phyloP scores from a whole-genome alignment of 2,888 invertebrate species.

The Carabus problematicus region DNA sequence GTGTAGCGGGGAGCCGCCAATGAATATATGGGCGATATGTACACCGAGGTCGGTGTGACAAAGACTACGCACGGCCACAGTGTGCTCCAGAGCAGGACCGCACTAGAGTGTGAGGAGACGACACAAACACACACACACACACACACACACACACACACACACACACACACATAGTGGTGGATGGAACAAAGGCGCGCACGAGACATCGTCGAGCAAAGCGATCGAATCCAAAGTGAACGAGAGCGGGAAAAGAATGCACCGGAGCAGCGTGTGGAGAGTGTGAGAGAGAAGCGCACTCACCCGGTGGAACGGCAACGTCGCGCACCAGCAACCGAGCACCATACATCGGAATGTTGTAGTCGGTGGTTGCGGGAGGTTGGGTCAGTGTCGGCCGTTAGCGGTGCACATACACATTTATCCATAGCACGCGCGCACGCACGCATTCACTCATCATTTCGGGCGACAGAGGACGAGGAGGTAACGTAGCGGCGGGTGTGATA shows the following conservation, averaged over 20 bases:
- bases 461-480: no score
- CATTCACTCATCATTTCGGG: constrained; percentile 11
- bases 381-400: constrained; percentile 37
- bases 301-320: constrained; percentile 29
- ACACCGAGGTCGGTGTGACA: constrained; percentile 32
- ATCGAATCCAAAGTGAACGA: constrained; percentile 56
- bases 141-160: no score
- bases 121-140: no score
- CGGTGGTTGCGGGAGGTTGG: constrained; percentile 62
- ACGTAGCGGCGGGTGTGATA: no score
- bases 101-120: constrained; percentile 40
- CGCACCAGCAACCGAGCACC: constrained; percentile 50
- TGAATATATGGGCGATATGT: constrained; percentile 43
- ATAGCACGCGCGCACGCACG: constrained; percentile 1
- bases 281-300: neutral
- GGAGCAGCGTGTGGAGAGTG: constrained; percentile 25
- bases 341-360: constrained; percentile 61
- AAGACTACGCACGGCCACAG: constrained; percentile 46
- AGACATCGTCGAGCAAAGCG: constrained; percentile 56
- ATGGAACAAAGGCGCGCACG: constrained; percentile 57
- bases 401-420: neutral
- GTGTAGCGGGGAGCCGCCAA: constrained; percentile 13
- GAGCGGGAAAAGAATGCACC: constrained; percentile 56
- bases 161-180: constrained; percentile 55
- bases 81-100: constrained; percentile 49